These are phyloP conservation scores for Rhagium mordax DNA, from an alignment of 2,888 invertebrate genomes.

Conservation along the genomic window DNA sequence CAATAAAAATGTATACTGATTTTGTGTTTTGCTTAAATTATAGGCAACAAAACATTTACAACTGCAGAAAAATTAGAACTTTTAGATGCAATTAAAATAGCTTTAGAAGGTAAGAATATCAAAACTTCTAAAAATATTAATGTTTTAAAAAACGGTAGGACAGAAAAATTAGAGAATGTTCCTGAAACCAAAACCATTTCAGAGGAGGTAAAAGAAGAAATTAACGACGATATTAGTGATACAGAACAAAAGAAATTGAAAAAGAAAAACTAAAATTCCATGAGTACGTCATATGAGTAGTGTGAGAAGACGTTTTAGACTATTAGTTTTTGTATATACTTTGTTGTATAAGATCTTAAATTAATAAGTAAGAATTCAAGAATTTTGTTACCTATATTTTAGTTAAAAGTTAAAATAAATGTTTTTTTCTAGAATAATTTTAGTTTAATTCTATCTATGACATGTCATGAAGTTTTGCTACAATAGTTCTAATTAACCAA, in stretches of 20 bases:
- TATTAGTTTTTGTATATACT: slow-evolving; percentile 35
- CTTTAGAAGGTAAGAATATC: slow-evolving; percentile 71
- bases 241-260: slow-evolving; percentile 62
- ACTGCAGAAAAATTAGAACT: slow-evolving; percentile 73
- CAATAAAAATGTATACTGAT: not conserved
- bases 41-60: slow-evolving; percentile 78
- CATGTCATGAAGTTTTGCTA: too few species aligned
- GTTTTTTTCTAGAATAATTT: not conserved
- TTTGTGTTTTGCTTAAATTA: slow-evolving; percentile 51
- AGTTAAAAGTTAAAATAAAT: not conserved
- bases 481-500: too few species aligned
- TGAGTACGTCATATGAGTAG: not conserved
- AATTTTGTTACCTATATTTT: slow-evolving; percentile 5
- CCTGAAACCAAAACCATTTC: slow-evolving; percentile 9
- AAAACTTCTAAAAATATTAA: slow-evolving; percentile 41
- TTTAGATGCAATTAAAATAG: slow-evolving; percentile 76
- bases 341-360: slow-evolving; percentile 34
- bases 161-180: slow-evolving; percentile 47
- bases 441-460: not conserved
- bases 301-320: slow-evolving; percentile 3
- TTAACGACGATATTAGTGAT: slow-evolving; percentile 57
- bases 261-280: slow-evolving; percentile 63
- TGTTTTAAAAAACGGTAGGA: slow-evolving; percentile 51
- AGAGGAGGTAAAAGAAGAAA: slow-evolving; percentile 26
- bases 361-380: not conserved